phyloP scores from a whole-genome alignment of 2,797 vertebrate genomes.

The Poeciliopsis paucimaculata region DNA sequence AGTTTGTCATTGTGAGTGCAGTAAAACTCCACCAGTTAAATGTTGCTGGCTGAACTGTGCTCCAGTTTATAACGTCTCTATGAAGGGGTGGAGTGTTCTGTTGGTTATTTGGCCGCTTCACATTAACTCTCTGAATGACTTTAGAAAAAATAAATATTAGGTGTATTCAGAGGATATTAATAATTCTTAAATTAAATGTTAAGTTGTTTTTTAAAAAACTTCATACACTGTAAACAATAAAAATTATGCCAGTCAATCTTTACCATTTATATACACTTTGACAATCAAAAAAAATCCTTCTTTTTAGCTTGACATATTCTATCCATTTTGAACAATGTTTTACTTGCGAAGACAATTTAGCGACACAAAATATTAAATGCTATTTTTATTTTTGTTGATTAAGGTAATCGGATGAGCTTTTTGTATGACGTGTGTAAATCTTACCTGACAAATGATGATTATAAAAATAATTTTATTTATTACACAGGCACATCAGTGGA shows the following conservation, averaged over 20 bases:
- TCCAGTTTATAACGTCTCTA: neutral
- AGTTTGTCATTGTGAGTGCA: neutral
- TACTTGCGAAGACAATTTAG: neutral
- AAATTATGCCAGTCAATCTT: neutral
- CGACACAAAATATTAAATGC: neutral
- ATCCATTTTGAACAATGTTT: neutral
- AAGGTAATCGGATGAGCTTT: neutral
- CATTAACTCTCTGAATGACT: neutral
- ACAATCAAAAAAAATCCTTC: neutral
- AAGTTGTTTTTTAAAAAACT: neutral
- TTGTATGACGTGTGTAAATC: neutral
- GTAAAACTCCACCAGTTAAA: neutral
- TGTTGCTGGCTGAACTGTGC: conserved; percentile 5
- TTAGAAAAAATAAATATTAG: neutral
- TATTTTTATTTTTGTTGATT: neutral
- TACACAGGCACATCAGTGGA: neutral
- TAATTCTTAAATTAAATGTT: neutral
- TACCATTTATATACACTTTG: neutral
- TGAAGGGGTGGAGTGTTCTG: neutral
- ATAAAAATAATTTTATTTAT: too few species aligned
- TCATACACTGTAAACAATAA: neutral
- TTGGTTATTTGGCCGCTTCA: neutral
- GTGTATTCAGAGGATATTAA: neutral
- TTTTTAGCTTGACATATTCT: neutral
- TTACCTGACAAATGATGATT: neutral